Evolutionary conservation across 2,797 vertebrate species (phyloP).

Genomic region (Tinamus major): DNA sequence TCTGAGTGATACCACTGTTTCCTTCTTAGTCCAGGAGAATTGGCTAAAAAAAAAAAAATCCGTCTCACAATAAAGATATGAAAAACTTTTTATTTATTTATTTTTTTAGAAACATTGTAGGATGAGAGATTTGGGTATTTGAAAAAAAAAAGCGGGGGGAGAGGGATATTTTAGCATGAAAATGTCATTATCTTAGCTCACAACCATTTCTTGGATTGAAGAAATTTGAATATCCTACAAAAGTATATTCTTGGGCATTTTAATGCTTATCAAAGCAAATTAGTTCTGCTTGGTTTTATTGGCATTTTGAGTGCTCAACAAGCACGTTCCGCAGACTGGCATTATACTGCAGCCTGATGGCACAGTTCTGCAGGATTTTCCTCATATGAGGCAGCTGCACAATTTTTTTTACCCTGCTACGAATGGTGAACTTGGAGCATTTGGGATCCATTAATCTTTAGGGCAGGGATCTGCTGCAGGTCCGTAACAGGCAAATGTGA

Average conservation of each 20-base stretch:
- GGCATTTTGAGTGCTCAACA: not conserved
- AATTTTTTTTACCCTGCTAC: not conserved
- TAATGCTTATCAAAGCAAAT: not conserved
- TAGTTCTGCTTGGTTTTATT: not conserved
- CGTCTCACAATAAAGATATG: not conserved
- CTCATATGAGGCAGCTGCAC: not conserved
- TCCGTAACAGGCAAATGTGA: not conserved
- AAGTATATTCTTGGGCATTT: not conserved
- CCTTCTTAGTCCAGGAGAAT: not conserved
- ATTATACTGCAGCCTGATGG: not conserved
- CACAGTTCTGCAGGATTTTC: not conserved
- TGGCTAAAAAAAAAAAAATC: not conserved
- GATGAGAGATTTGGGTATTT: not conserved
- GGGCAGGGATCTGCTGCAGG: not conserved
- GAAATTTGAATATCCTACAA: not conserved
- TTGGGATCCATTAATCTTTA: not conserved
- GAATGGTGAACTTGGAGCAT: not conserved
- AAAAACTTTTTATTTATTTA: not conserved
- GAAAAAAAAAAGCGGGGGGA: too few relatives aligned
- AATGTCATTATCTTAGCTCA: not conserved
- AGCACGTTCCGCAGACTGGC: not conserved
- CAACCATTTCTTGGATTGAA: not conserved
- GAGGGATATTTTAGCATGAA: not conserved
- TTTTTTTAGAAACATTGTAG: not conserved
- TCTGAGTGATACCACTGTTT: not conserved